These are phyloP conservation scores for Scolopax mira DNA, from an alignment of 2,113 vertebrate species.

Conservation along the genomic window DNA sequence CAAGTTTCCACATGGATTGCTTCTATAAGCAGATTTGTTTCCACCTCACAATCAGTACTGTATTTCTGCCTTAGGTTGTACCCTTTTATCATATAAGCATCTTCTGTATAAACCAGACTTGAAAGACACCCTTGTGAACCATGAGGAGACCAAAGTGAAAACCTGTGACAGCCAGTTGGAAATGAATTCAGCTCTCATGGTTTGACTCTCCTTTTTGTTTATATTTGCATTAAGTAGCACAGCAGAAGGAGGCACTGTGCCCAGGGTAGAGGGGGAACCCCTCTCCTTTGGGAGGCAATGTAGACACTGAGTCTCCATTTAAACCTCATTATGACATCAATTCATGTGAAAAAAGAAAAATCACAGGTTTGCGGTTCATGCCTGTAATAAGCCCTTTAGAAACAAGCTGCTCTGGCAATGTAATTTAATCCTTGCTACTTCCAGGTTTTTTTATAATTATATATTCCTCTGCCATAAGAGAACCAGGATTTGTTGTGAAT, in stretches of 20 bases:
- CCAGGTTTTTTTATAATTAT: slow-evolving; percentile 60
- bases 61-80: slow-evolving; percentile 33
- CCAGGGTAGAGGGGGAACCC: slow-evolving; percentile 78
- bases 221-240: slow-evolving; percentile 76
- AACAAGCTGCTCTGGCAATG: slow-evolving; percentile 55
- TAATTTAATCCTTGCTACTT: slow-evolving; percentile 66
- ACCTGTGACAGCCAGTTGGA: slow-evolving; percentile 66
- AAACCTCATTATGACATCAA: slow-evolving; percentile 87
- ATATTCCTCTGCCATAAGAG: slow-evolving; percentile 50
- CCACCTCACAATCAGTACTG: slow-evolving; percentile 20
- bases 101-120: slow-evolving; percentile 57
- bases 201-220: slow-evolving; percentile 68
- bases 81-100: slow-evolving; percentile 61
- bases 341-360: slow-evolving; percentile 82
- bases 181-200: slow-evolving; percentile 68
- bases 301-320: slow-evolving; percentile 88
- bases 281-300: slow-evolving; percentile 75
- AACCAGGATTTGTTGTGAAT: slow-evolving; percentile 58
- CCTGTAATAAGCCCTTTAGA: slow-evolving; percentile 83
- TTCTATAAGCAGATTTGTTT: slow-evolving; percentile 53
- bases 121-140: slow-evolving; percentile 73
- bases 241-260: slow-evolving; percentile 72
- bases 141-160: slow-evolving; percentile 65
- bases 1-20: neutral
- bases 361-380: slow-evolving; percentile 78